A percentile compares a stretch with the other conserved stretches of the same genome.
Conservation (phyloP, 2,888 invertebrate genomes). For the Carabus problematicus region DNA sequence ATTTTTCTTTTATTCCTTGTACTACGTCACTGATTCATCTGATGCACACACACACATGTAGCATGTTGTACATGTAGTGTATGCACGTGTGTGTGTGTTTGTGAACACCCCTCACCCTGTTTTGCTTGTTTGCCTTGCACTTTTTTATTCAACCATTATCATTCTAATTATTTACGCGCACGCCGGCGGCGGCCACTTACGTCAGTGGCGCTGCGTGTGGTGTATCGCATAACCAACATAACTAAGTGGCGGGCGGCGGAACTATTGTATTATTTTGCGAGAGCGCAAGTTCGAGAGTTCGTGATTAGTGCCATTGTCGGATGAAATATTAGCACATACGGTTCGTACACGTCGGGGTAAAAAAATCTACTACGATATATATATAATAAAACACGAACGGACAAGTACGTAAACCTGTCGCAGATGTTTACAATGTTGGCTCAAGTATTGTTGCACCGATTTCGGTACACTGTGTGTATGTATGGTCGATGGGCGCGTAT, state of each 20-base stretch:
- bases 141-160: constrained; percentile 60
- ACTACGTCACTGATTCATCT: constrained; percentile 5
- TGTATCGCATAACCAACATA: constrained; percentile 59
- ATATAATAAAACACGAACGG: constrained; percentile 35
- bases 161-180: constrained; percentile 59
- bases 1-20: too few species aligned
- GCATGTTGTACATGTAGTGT: too few species aligned
- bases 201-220: constrained; percentile 47
- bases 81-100: too few species aligned
- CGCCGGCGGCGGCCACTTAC: constrained; percentile 44
- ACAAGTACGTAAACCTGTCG: constrained; percentile 26
- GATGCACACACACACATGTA: background rate
- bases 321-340: constrained; percentile 50
- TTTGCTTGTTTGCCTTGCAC: constrained; percentile 57
- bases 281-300: constrained; percentile 52
- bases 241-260: constrained; percentile 58
- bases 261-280: constrained; percentile 46
- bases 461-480: background rate
- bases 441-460: constrained; percentile 53
- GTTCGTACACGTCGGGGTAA: background rate
- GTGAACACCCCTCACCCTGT: constrained; percentile 48
- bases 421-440: constrained; percentile 42
- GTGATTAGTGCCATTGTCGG: constrained; percentile 51
- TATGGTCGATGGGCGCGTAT: constrained; percentile 49
- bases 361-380: constrained; percentile 44